Evolutionary conservation across 2,888 invertebrate genomes (phyloP), one percentile per base, ranked within the genome.

Genomic region (Calameuta pallipes): DNA sequence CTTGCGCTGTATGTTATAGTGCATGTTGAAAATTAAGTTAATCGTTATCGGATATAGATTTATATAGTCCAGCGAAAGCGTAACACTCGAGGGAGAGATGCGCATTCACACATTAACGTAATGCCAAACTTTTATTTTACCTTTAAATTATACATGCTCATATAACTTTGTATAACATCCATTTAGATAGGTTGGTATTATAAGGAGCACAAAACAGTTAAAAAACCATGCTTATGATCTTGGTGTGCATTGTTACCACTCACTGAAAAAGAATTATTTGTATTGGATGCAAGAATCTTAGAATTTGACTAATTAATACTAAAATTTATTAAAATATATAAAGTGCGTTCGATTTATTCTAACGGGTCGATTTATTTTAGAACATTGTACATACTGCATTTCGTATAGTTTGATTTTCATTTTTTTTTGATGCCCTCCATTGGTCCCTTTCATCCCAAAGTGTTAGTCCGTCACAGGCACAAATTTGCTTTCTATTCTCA

Each of bases 391-490:
- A 84, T 80, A 82, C 81, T 81, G 76, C 74, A 68, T 81, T 75
- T 37, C 76, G 78, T 75, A 76, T 76, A 31, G 74, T 15, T 30
- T 56, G 34, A 35, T 35, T 41, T 41, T n/a, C 34, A 36, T 73
- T 4, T 76, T 79, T 76, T 31, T 76, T 76, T 35, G 69, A n/a
- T 1, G 93, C 93, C 76, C 92, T 92, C 31, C 93, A 86, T 74
- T 93, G 92, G 80, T 95, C 93, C 74, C 94, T 92, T 91, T 98
- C 98, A 89, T 98, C 97, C 98, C 98, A 98, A 13, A 98, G 93
- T 0, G 96, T 95, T 0, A 96, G 94, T 0, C 98, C 98, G 92
- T 97, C 97, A 92, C 98, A 98, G 1, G 96, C 96, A 92, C 98
- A 98, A 77, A 98, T 95, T 15, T 95, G 94, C 89, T 98, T 98